phyloP scores from a whole-genome alignment of 2,888 invertebrate species.

The Chrysodeixis includens region DNA sequence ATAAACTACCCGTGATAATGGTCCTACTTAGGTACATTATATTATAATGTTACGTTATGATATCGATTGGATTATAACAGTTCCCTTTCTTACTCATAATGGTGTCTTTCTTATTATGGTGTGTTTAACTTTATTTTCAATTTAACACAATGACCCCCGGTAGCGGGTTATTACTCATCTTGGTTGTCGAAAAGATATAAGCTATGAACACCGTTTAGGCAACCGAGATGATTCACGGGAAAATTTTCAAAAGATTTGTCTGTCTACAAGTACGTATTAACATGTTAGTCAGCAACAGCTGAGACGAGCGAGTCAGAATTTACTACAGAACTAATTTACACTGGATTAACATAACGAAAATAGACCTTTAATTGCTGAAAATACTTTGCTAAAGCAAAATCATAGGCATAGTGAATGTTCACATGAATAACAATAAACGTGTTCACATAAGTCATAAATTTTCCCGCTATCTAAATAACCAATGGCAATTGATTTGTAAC shows the following conservation, averaged over 20 bases:
- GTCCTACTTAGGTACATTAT: neutral
- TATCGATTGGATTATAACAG: neutral
- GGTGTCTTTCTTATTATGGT: no score
- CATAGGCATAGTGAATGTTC: neutral
- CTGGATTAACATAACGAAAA: slow-evolving; percentile 1
- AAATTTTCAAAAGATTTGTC: neutral
- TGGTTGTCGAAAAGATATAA: no score
- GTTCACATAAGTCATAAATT: neutral
- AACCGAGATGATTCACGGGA: no score
- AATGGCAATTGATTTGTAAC: neutral
- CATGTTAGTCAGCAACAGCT: neutral
- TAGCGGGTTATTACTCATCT: no score
- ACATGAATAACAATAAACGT: neutral
- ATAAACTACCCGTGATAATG: neutral
- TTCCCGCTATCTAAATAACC: neutral
- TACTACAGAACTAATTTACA: neutral
- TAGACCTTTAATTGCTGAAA: neutral
- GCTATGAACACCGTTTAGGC: no score
- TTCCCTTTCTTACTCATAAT: no score
- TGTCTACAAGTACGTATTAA: neutral
- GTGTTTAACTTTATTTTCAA: no score
- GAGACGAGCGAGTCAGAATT: neutral
- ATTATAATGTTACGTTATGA: neutral
- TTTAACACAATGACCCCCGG: no score
- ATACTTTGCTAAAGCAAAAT: neutral